These are phyloP conservation scores for Anolis apletophallus DNA, from an alignment of 2,797 vertebrate species.

Conservation along the genomic window DNA sequence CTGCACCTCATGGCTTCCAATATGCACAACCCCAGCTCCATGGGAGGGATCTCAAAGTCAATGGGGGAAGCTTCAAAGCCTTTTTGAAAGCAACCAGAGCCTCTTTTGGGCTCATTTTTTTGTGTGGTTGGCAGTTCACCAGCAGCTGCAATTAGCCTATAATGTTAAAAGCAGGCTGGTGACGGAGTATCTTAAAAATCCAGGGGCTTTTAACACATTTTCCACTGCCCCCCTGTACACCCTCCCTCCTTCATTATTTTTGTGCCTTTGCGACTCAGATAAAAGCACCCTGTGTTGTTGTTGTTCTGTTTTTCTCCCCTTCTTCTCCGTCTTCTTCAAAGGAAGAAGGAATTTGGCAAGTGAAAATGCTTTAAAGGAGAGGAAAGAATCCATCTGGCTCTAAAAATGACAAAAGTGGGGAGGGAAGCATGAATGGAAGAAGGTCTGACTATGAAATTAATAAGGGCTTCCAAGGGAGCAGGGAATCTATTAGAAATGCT, in stretches of 20 bases:
- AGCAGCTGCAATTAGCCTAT: background rate
- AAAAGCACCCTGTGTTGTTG: conserved; percentile 5
- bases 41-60: background rate
- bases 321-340: conserved; percentile 33
- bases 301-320: background rate
- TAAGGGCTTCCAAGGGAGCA: conserved; percentile 2
- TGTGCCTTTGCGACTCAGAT: conserved; percentile 2
- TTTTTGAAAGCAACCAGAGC: background rate
- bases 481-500: background rate
- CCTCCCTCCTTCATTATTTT: background rate
- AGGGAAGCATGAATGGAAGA: background rate
- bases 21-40: background rate
- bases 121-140: background rate
- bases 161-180: background rate
- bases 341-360: conserved; percentile 22
- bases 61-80: conserved; percentile 21
- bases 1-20: background rate
- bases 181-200: background rate
- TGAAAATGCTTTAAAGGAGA: background rate
- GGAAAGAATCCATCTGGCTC: conserved; percentile 22
- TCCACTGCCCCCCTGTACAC: background rate
- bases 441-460: conserved; percentile 5
- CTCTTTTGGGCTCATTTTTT: conserved; percentile 2
- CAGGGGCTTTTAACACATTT: conserved; percentile 1
- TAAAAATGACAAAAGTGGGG: background rate